Evolutionary conservation across 1,140 invertebrate genomes (phyloP).

Genomic region (Euura saliciscinereae): DNA sequence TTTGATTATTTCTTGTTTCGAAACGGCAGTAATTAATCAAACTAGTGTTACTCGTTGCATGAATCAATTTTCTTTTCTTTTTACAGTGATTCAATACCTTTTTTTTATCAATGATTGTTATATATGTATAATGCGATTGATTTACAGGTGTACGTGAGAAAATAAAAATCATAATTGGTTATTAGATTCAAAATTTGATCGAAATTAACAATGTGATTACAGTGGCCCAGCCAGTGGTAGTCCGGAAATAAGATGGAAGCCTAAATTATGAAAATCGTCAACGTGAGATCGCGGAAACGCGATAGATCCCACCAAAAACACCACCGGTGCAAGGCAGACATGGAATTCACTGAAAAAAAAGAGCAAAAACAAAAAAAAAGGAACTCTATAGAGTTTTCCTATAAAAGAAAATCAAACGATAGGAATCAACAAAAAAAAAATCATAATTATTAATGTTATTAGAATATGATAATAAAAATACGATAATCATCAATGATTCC

Average conservation of each 20-base stretch:
- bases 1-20: slow-evolving; percentile 4
- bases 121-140: not conserved
- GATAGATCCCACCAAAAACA: not conserved
- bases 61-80: not conserved
- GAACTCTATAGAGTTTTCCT: not conserved
- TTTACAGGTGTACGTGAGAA: not conserved
- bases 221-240: slow-evolving; percentile 39
- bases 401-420: not conserved
- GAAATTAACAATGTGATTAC: slow-evolving; percentile 35
- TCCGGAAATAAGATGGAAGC: slow-evolving; percentile 31
- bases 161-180: slow-evolving; percentile 19
- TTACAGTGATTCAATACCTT: not conserved
- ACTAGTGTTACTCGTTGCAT: not conserved
- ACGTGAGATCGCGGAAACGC: too few species aligned
- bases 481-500: slow-evolving; percentile 1
- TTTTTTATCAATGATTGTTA: not conserved
- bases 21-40: not conserved
- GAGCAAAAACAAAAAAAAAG: slow-evolving; percentile 9
- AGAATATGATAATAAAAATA: not conserved
- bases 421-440: not conserved
- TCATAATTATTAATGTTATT: not conserved
- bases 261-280: slow-evolving; percentile 11
- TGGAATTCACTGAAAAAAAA: slow-evolving; percentile 6
- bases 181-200: slow-evolving; percentile 11
- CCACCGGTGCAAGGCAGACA: slow-evolving; percentile 10